Base-by-base conservation (phyloP, 2,797 vertebrate genomes). In the Manis javanica region DNA sequence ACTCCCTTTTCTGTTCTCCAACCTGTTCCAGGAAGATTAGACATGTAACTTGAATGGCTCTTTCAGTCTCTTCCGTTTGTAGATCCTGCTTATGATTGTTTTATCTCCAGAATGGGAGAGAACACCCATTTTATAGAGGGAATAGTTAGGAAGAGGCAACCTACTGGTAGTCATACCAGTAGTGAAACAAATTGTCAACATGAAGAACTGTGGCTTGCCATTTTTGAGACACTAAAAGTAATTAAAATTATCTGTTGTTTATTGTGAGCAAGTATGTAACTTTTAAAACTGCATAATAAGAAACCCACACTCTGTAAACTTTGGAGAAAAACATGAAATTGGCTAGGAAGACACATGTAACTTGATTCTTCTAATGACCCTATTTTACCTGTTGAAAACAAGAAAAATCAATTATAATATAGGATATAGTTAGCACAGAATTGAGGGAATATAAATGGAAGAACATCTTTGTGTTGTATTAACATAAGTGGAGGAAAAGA, bases 211-310 rank as follows among this genome's bases (percentile, higher is more conserved):
- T 66, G 46, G 34, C 34, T 91, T 86, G 74, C 31, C 79, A 77
- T 85, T 94, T 93, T 31, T 81, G 42, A 94, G 59, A 89, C 78
- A 71, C 37, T 61, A 57, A 72, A 93, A 91, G 39, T 82, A 90
- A 64, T 74, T 83, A 82, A 82, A 93, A 66, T 85, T 37, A 81
- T 81, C 46, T 89, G 53, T 74, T 21, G 77, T 15, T 64, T 96
- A 91, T 53, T 66, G 53, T 42, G 61, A 94, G 24, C n/a, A 94
- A 85, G 18, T 81, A 85, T 46, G n/a, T 81, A 87, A 94, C 57
- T 68, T 88, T 77, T 61, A 93, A 82, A 94, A 61, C 71, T 90
- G 75, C 84, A 42, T 75, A 87, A 75, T 37, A 82, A 87, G 71
- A 90, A 97, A 90, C 11, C 4, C 42, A 84, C 88, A 66, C 3